Conservation (phyloP, 1,140 invertebrate genomes). For the Drosophila bifasciata region DNA sequence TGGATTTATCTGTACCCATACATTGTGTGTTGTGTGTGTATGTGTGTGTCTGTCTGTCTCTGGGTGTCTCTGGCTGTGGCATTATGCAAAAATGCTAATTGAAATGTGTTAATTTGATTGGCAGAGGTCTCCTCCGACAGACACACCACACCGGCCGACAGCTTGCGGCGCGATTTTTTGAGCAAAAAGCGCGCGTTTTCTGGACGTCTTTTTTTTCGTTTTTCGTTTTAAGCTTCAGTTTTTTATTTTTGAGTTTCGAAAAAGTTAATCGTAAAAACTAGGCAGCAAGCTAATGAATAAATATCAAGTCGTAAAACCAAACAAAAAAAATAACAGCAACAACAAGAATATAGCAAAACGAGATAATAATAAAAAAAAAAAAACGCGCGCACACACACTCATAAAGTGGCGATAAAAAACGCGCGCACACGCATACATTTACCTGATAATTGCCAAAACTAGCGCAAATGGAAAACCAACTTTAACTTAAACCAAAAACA, state of each 20-base stretch:
- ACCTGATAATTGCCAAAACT: conserved; percentile 23
- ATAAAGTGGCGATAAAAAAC: conserved; percentile 40
- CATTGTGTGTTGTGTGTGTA: conserved; percentile 1
- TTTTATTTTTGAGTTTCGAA: conserved; percentile 26
- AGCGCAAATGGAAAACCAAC: conserved; percentile 23
- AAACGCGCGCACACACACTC: conserved; percentile 2
- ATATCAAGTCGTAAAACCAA: conserved; percentile 71
- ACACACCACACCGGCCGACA: conserved; percentile 2
- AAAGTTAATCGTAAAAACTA: conserved; percentile 62
- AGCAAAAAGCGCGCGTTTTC: conserved; percentile 29
- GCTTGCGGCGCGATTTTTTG: conserved; percentile 46
- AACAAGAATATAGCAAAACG: conserved; percentile 30
- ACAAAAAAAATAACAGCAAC: conserved; percentile 37
- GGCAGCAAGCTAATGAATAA: conserved; percentile 74
- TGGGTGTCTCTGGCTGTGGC: conserved; percentile 9
- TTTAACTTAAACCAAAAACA: conserved; percentile 15
- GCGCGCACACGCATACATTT: conserved; percentile 5
- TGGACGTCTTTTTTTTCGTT: conserved; percentile 19
- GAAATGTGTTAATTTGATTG: conserved; percentile 80
- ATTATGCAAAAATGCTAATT: conserved; percentile 74
- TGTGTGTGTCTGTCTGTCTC: conserved; percentile 3
- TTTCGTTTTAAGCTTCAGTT: conserved; percentile 10
- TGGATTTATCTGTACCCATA: neutral
- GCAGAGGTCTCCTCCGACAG: conserved; percentile 38
- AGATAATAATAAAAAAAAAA: conserved; percentile 46